phyloP scores from a whole-genome alignment of 2,797 vertebrate genomes.

The Macropus fuliginosus region DNA sequence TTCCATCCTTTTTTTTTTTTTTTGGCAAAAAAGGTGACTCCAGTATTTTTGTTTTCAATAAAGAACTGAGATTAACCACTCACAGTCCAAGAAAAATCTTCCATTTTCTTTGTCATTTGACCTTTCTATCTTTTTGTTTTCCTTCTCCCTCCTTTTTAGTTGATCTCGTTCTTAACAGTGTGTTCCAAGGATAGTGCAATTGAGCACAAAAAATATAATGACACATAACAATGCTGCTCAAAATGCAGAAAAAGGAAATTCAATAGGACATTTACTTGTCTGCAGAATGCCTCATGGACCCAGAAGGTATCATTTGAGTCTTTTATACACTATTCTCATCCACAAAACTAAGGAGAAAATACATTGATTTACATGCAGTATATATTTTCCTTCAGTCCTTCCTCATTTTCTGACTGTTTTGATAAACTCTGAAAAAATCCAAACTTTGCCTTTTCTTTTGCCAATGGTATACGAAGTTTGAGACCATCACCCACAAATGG shows the following conservation, averaged over 20 bases:
- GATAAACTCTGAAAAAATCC: background rate
- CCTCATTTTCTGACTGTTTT: background rate
- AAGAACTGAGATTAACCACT: slow-evolving; percentile 65
- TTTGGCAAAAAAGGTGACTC: slow-evolving; percentile 55
- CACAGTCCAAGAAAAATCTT: slow-evolving; percentile 33
- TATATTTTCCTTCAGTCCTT: background rate
- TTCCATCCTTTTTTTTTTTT: slow-evolving; percentile 61
- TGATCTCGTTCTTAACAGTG: background rate
- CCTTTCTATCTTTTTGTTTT: slow-evolving; percentile 15
- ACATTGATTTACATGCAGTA: background rate
- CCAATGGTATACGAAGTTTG: background rate
- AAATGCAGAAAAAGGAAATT: slow-evolving; percentile 24
- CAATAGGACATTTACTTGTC: background rate
- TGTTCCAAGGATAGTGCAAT: background rate
- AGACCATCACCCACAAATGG: slow-evolving; percentile 33
- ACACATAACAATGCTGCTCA: background rate
- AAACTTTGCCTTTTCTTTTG: background rate
- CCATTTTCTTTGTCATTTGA: slow-evolving; percentile 1
- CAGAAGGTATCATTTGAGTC: background rate
- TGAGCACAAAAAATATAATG: background rate
- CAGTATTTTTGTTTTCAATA: slow-evolving; percentile 46
- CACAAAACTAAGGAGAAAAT: slow-evolving; percentile 4
- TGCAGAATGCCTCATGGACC: background rate
- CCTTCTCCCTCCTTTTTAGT: background rate
- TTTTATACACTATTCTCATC: background rate